phyloP scores from a whole-genome alignment of 2,888 invertebrate genomes.

The Agrochola lychnidis region DNA sequence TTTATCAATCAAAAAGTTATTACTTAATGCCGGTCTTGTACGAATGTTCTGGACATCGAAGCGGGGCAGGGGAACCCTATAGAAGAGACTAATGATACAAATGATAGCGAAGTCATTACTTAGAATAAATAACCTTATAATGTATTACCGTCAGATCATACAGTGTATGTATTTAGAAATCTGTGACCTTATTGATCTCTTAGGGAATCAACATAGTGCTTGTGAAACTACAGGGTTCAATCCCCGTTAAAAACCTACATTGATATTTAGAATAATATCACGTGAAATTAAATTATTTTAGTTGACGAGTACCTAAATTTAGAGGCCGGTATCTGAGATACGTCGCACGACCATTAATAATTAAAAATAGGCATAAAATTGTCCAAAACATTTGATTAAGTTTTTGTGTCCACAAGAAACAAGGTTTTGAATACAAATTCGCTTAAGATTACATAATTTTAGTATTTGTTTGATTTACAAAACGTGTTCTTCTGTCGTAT shows the following conservation, averaged over 20 bases:
- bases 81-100: conserved; percentile 55
- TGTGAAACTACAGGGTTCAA: conserved; percentile 55
- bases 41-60: conserved; percentile 70
- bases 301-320: conserved; percentile 59
- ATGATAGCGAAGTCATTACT: conserved; percentile 54
- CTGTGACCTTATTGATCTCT: conserved; percentile 59
- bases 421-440: conserved; percentile 22
- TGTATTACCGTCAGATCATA: conserved; percentile 63
- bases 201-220: conserved; percentile 48
- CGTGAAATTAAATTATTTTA: conserved; percentile 66
- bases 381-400: conserved; percentile 45
- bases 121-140: conserved; percentile 63
- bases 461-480: conserved; percentile 39
- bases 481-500: conserved; percentile 33
- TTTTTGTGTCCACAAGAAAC: conserved; percentile 22
- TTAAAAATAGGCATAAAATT: conserved; percentile 22
- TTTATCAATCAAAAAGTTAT: conserved; percentile 70
- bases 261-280: conserved; percentile 72
- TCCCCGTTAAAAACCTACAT: conserved; percentile 61
- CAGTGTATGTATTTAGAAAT: conserved; percentile 51
- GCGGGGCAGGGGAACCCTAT: conserved; percentile 64
- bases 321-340: conserved; percentile 58
- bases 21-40: conserved; percentile 65
- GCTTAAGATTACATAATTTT: conserved; percentile 41
- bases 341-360: conserved; percentile 17